Evolutionary conservation across 2,888 invertebrate genomes (phyloP).

Genomic region (Erannis defoliaria): DNA sequence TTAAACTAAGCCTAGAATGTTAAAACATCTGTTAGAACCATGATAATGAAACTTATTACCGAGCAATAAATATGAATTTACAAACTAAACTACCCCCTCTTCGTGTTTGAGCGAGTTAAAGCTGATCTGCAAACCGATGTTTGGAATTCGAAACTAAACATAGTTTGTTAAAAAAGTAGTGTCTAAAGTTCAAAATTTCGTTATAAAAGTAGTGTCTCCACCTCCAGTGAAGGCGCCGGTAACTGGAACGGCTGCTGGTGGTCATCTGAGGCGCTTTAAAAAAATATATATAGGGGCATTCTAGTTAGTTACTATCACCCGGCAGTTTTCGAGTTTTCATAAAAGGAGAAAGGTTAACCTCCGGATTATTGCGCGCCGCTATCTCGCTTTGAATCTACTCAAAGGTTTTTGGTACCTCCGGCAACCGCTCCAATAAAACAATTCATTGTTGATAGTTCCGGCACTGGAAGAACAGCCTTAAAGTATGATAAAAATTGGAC

Average conservation of each 20-base stretch:
- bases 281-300: too few species aligned
- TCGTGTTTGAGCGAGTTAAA: slow-evolving; percentile 71
- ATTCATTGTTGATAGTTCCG: not conserved
- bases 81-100: slow-evolving; percentile 54
- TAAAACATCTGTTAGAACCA: slow-evolving; percentile 67
- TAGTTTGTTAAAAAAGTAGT: too few species aligned
- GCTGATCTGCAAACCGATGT: slow-evolving; percentile 59
- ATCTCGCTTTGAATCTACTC: too few species aligned
- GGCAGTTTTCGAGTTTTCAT: too few species aligned
- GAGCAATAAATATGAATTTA: slow-evolving; percentile 71
- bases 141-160: slow-evolving; percentile 28
- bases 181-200: slow-evolving; percentile 25
- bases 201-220: not conserved
- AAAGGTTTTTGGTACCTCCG: too few species aligned
- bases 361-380: too few species aligned
- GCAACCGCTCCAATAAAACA: too few species aligned
- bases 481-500: slow-evolving; percentile 36
- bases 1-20: slow-evolving; percentile 63
- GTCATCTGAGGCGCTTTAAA: too few species aligned
- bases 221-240: too few species aligned
- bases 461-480: slow-evolving; percentile 13
- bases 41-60: slow-evolving; percentile 49
- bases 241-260: too few species aligned
- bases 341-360: too few species aligned
- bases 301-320: too few species aligned